A percentile compares a stretch with the other conserved stretches of the same genome.
Evolutionary conservation across 2,797 vertebrate species (phyloP).

Genomic region (Ispidina lecontei): DNA sequence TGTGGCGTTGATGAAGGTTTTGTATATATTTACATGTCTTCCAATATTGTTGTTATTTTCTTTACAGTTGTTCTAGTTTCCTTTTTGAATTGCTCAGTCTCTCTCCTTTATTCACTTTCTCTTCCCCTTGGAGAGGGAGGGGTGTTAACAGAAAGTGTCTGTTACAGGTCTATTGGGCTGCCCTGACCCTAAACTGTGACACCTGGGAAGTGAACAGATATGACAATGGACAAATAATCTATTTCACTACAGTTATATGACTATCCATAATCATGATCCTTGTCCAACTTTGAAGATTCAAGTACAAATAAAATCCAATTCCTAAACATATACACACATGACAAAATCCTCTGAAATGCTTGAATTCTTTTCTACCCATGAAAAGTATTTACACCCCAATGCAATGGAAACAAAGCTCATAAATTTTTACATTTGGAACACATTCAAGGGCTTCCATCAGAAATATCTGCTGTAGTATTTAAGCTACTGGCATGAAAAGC

Average conservation of each 20-base stretch:
- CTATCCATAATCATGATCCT: background rate
- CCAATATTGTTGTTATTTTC: no score
- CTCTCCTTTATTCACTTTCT: no score
- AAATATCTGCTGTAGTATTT: background rate
- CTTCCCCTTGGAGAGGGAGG: no score
- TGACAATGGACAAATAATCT: background rate
- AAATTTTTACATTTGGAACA: background rate
- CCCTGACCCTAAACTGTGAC: no score
- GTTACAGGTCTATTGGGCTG: no score
- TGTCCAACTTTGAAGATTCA: background rate
- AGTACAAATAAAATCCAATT: background rate
- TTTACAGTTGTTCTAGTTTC: no score
- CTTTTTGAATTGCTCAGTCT: no score
- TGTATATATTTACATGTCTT: no score
- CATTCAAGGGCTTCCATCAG: background rate
- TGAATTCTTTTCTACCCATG: background rate
- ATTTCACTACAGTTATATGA: background rate
- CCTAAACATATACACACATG: background rate
- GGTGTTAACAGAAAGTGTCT: no score
- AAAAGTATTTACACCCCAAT: background rate
- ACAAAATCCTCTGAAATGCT: background rate
- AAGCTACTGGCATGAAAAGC: background rate
- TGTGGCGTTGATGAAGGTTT: no score
- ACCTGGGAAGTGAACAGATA: background rate
- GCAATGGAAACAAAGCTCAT: background rate